phyloP scores from a whole-genome alignment of 1,140 invertebrate species.

The Ceratina australensis region DNA sequence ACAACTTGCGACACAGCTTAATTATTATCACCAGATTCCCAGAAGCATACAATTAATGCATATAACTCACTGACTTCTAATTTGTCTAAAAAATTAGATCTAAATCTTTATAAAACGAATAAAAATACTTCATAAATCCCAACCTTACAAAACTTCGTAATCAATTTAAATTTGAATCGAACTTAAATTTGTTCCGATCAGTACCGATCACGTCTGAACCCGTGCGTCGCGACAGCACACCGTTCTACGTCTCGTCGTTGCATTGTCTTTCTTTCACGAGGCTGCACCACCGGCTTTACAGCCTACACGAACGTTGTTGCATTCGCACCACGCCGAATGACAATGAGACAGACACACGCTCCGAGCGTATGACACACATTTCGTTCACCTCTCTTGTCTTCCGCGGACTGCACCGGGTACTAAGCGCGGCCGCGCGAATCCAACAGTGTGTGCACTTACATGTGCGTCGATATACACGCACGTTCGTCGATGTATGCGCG shows the following conservation, averaged over 20 bases:
- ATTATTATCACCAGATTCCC: too few species aligned
- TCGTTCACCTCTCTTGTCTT: slow-evolving; percentile 58
- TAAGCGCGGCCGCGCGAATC: slow-evolving; percentile 12
- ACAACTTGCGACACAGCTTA: neutral
- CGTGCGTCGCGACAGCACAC: slow-evolving; percentile 21
- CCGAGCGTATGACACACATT: slow-evolving; percentile 67
- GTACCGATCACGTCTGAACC: slow-evolving; percentile 43
- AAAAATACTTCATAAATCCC: too few species aligned
- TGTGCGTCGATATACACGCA: neutral
- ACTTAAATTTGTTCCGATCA: slow-evolving; percentile 18
- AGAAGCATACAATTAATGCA: too few species aligned
- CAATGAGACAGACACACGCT: slow-evolving; percentile 61
- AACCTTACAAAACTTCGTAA: too few species aligned
- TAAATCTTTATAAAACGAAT: too few species aligned
- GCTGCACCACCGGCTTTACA: slow-evolving; percentile 16
- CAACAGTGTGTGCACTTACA: slow-evolving; percentile 8
- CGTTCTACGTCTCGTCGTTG: slow-evolving; percentile 1
- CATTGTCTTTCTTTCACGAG: slow-evolving; percentile 48
- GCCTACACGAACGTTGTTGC: slow-evolving; percentile 44
- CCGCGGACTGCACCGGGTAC: slow-evolving; percentile 49
- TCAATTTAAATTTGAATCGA: too few species aligned
- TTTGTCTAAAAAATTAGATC: too few species aligned
- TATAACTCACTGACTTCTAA: too few species aligned
- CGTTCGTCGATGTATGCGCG: neutral
- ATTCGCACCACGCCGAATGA: slow-evolving; percentile 56